A percentile compares a stretch with the other conserved stretches of the same genome.
Evolutionary conservation across 2,888 invertebrate genomes (phyloP).

Genomic region (Coronaproctus castanopsis): DNA sequence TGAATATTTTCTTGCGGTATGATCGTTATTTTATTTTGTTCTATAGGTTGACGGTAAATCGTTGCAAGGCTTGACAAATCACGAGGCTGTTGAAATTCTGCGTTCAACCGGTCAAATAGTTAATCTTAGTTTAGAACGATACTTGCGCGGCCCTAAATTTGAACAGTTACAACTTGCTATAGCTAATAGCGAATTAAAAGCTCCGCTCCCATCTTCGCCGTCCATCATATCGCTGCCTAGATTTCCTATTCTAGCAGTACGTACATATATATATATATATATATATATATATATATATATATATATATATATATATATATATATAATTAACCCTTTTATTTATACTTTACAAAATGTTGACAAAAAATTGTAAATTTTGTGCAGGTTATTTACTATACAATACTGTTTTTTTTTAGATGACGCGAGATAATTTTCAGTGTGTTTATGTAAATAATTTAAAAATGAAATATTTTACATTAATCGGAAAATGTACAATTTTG

Average conservation of each 20-base stretch:
- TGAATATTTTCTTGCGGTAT: not conserved
- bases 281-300: too few species aligned
- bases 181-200: slow-evolving; percentile 53
- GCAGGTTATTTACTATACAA: too few species aligned
- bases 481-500: too few species aligned
- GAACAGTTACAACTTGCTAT: slow-evolving; percentile 74
- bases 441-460: too few species aligned
- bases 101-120: slow-evolving; percentile 84
- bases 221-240: slow-evolving; percentile 51
- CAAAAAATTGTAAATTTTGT: too few species aligned
- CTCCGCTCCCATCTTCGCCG: slow-evolving; percentile 31
- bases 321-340: too few species aligned
- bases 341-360: too few species aligned
- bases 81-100: slow-evolving; percentile 89
- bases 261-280: slow-evolving; percentile 1
- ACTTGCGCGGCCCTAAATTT: slow-evolving; percentile 71
- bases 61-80: slow-evolving; percentile 87
- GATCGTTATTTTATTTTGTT: not conserved
- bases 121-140: slow-evolving; percentile 70
- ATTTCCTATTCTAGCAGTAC: slow-evolving; percentile 37
- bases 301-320: too few species aligned
- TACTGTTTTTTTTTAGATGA: too few species aligned
- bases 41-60: slow-evolving; percentile 63
- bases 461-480: too few species aligned
- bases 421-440: too few species aligned